Evolutionary conservation across 2,888 invertebrate species (phyloP).

Genomic region (Argyresthia goedartella): DNA sequence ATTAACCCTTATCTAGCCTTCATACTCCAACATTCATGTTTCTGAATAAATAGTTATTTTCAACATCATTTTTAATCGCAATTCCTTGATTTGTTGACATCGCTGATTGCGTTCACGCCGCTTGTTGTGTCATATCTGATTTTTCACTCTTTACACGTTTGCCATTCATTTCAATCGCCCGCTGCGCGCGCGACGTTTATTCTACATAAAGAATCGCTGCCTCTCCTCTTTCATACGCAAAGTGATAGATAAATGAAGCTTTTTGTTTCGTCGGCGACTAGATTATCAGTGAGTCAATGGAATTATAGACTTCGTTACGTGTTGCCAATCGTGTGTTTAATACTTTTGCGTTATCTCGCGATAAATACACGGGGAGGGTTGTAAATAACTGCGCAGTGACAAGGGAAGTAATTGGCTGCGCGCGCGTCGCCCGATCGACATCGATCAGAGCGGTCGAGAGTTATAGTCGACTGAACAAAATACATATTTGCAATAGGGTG

Average conservation of each 20-base stretch:
- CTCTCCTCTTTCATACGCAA: too few relatives aligned
- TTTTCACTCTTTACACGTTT: too few relatives aligned
- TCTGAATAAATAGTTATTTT: not conserved
- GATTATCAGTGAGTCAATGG: constrained; percentile 12
- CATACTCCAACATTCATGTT: constrained; percentile 2
- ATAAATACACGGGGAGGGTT: constrained; percentile 43
- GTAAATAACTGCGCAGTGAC: constrained; percentile 52
- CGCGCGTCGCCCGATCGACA: constrained; percentile 19
- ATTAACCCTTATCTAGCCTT: constrained; percentile 1
- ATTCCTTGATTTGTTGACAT: constrained; percentile 10
- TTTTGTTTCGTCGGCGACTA: not conserved
- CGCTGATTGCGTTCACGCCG: constrained; percentile 1
- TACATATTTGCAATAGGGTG: not conserved
- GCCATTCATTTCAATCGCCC: not conserved
- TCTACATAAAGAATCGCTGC: not conserved
- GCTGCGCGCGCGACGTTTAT: not conserved
- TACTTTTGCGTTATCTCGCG: constrained; percentile 39
- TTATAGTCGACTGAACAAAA: constrained; percentile 25
- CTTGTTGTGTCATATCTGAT: not conserved
- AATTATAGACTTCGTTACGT: constrained; percentile 24
- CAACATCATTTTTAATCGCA: not conserved
- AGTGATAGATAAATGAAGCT: not conserved
- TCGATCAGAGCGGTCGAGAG: constrained; percentile 29
- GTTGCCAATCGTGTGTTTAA: constrained; percentile 29
- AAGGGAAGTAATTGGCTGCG: constrained; percentile 49